Evolutionary conservation across 1,140 invertebrate species (phyloP).

Genomic region (Antheraea mylitta): DNA sequence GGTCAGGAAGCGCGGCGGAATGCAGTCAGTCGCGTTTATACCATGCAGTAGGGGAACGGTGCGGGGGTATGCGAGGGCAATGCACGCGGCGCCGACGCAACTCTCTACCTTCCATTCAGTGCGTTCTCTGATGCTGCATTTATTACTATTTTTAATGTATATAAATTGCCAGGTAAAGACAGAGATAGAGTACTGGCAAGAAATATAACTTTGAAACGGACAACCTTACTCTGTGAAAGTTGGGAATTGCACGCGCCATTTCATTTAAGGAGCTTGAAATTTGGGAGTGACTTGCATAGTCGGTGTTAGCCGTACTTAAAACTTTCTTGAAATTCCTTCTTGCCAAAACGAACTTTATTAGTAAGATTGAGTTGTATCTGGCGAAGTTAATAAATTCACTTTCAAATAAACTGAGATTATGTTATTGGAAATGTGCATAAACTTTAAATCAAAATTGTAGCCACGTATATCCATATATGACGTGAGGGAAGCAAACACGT

Average conservation of each 20-base stretch:
- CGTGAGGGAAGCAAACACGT: constrained; percentile 10
- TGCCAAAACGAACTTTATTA: constrained; percentile 5
- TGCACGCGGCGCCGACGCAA: constrained; percentile 70
- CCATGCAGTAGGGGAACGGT: constrained; percentile 36
- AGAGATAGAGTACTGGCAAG: background rate
- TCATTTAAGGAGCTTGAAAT: constrained; percentile 21
- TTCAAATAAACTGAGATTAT: background rate
- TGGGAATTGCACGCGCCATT: constrained; percentile 21
- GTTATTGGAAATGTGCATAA: background rate
- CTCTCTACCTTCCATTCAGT: constrained; percentile 66
- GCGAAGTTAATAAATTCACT: background rate
- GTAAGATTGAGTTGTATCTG: background rate
- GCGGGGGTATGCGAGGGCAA: constrained; percentile 51
- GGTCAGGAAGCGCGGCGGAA: constrained; percentile 76
- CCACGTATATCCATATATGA: background rate
- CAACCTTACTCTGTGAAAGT: constrained; percentile 15
- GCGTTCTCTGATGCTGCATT: constrained; percentile 48
- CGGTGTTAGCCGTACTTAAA: constrained; percentile 12
- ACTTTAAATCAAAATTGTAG: background rate
- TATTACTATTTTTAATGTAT: constrained; percentile 52
- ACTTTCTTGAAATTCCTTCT: constrained; percentile 8
- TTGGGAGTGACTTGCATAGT: constrained; percentile 20
- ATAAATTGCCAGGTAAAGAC: constrained; percentile 12
- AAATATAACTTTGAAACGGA: constrained; percentile 1
- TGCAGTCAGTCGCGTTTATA: constrained; percentile 72